Base-by-base conservation (phyloP, 2,113 vertebrate species). In the Silurus meridionalis region DNA sequence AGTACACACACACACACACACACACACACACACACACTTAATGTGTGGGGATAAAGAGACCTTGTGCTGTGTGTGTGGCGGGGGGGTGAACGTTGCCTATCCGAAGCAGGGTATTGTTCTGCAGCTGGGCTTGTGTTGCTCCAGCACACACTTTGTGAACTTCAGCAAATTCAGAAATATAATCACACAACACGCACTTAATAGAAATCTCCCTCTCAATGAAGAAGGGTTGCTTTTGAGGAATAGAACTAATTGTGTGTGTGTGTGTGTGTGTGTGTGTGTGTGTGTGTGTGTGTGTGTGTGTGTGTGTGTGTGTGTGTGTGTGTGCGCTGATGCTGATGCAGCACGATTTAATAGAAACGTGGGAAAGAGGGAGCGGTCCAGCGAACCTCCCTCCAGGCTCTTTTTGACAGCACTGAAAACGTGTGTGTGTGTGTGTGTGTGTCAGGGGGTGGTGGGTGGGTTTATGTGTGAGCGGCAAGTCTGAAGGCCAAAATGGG, bases 11-110 rank as follows among this genome's bases (percentile, higher is more conserved):
- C n/a, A 81, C 81, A 81, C 78, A 87, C 64, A 83, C 86, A 64
- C 52, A 77, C 52, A 84, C 83, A 78, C 82, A 84, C 58, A 83
- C 84, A 78, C 71, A 69, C 58, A 48, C 81, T 53, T 57, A 82
- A 75, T 87, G 81, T 84, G 74, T 83, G 85, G 85, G 83, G 77
- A 90, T 90, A 90, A 90, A 90, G 87, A 84, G 85, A 87, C 85
- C 61, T 83, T 90, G 87, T 89, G 85, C 79, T 23, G 53, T 64
- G 60, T 46, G 58, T 89, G 85, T 85, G 58, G 84, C 63, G 88
- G 78, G n/a, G 61, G 89, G 69, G 83, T 86, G 86, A 88, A 78
- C 50, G 21, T 61, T 66, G 83, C 74, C 86, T 89, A 67, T 89
- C 80, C 86, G 63, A 85, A 81, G 81, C 60, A 83, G 63, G 57